Base-by-base conservation (phyloP, 2,888 invertebrate genomes). In the Elysia crispata region DNA sequence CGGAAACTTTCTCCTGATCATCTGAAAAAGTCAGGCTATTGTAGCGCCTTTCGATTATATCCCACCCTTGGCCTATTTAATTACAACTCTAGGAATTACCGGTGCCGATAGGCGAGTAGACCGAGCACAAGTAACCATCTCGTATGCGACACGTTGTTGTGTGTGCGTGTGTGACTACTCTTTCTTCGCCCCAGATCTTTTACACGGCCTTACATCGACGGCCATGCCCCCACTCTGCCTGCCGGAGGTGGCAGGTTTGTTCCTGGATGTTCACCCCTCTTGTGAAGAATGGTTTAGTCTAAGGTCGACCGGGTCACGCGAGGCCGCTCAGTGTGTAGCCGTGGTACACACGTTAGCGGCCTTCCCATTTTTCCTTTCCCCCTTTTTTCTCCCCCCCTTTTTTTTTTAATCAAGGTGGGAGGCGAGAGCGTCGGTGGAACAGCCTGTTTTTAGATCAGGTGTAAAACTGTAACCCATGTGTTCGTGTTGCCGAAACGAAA, bases 301-400 rank as follows among this genome's bases (percentile, higher is more conserved):
- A 23, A 74, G 77, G 81, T 77, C 81, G 62, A 60, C 77, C 77
- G 74, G 81, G 77, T 77, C 81, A 81, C 66, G 77, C 73, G 49
- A 77, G 74, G 80, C 77, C 74, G 41, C 50, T 13, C 64, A 66
- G 76, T 80, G 80, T 80, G 80, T 80, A 80, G 76, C 76, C 25
- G 66, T 49, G 57, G 25, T 80, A 80, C 76, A 80, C 80, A 72
- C 72, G 50, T 30, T 25, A 54, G 76, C 67, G 64, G 41, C 41
- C 41, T 41, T 41, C 41, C 41, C 31, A 33, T 62, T 70, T 49
- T 62, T 23, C 23, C 62, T 25, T 33, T 60, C 72, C 30, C 5
- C 11, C 41, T 41, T 41, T 41, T 41, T 11, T 41, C 41, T 41
- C 41, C 11, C 41, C n/a, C n/a, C n/a, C n/a, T n/a, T n/a, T n/a